Conservation (phyloP, 92 coral and sea anemone genomes). For the Phenganax subtilis region DNA sequence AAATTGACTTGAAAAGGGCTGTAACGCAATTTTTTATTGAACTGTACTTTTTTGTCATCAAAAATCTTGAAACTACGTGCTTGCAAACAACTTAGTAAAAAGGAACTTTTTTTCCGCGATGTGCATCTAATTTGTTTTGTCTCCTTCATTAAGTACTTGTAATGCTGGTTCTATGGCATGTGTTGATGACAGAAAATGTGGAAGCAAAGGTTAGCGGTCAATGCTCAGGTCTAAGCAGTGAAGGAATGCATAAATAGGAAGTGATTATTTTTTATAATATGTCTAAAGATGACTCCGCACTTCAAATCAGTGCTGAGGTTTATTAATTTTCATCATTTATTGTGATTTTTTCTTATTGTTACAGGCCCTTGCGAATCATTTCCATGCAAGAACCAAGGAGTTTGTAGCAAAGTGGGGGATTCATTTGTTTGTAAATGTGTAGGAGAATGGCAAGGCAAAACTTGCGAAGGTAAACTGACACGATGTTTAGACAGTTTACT, state of each 20-base stretch:
- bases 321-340: neutral
- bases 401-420: neutral
- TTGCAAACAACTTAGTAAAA: no score
- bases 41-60: no score
- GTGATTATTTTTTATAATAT: no score
- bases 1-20: no score
- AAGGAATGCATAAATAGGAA: no score
- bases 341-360: neutral
- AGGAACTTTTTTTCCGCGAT: no score
- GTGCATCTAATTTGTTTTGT: neutral
- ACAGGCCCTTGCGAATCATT: no score
- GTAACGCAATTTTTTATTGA: no score
- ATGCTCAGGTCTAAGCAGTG: no score
- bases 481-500: no score
- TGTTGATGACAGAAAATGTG: conserved; percentile 13
- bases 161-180: conserved; percentile 11
- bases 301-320: neutral
- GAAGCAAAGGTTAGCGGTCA: conserved; percentile 19
- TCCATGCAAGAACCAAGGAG: neutral
- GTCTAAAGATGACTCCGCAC: no score
- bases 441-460: neutral
- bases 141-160: neutral
- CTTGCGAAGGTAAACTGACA: conserved; percentile 1
- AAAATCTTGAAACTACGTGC: no score
- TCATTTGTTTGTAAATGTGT: neutral